phyloP scores from a whole-genome alignment of 2,797 vertebrate species.

The Perodicticus potto region DNA sequence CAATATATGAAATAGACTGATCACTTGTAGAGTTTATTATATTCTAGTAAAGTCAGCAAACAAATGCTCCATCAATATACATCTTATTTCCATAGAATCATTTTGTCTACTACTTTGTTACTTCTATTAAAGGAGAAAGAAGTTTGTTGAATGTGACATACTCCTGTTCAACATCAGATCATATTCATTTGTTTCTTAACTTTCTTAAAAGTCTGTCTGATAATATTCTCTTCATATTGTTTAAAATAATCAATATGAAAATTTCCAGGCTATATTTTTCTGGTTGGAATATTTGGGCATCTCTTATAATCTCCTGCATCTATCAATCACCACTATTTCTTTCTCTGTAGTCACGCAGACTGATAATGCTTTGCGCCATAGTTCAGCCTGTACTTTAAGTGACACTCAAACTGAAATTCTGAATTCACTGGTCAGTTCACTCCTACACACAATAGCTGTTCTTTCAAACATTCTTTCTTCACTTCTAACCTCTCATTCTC shows the following conservation, averaged over 20 bases:
- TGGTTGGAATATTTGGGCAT: background rate
- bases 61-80: background rate
- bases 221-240: background rate
- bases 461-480: background rate
- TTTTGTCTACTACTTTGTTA: background rate
- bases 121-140: background rate
- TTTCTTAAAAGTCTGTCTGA: background rate
- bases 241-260: background rate
- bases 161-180: background rate
- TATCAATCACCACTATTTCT: background rate
- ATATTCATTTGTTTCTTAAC: background rate
- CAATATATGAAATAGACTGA: background rate
- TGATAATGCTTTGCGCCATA: background rate
- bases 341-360: background rate
- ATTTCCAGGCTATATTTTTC: background rate
- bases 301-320: background rate
- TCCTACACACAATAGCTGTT: background rate
- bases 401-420: background rate
- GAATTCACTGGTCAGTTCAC: background rate
- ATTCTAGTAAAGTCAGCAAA: background rate
- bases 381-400: background rate
- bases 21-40: background rate
- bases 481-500: background rate
- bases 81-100: background rate
- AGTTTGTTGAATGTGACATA: rapidly evolving